These are phyloP conservation scores for Elaphurus davidianus DNA, from an alignment of 2,113 vertebrate species.

Conservation along the genomic window DNA sequence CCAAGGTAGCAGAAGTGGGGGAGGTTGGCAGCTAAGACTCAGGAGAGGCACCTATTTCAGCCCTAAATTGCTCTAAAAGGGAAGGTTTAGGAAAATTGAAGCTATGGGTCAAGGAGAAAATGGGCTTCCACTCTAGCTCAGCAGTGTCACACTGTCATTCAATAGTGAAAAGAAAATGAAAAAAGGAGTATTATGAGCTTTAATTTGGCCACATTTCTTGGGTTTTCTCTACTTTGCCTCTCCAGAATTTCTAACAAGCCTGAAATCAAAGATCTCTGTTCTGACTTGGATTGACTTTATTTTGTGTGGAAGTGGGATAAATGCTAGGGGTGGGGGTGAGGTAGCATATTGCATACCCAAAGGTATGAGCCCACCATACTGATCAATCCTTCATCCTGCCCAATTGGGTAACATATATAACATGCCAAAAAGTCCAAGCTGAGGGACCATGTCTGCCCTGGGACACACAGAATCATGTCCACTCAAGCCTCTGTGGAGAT, in stretches of 20 bases:
- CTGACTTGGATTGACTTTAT: neutral
- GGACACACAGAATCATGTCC: neutral
- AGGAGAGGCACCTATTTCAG: constrained; percentile 7
- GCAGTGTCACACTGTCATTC: neutral
- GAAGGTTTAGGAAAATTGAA: neutral
- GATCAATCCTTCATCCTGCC: neutral
- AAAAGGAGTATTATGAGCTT: neutral
- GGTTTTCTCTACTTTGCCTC: neutral
- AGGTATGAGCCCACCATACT: neutral
- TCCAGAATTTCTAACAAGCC: neutral
- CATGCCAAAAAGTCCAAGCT: neutral
- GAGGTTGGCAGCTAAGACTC: neutral
- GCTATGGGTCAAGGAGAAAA: neutral
- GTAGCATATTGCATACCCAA: neutral
- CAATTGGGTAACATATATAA: neutral
- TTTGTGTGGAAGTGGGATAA: neutral
- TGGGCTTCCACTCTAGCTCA: neutral
- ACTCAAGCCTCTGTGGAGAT: neutral
- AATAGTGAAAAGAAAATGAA: neutral
- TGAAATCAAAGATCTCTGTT: neutral
- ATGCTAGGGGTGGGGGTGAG: neutral
- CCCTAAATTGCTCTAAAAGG: constrained; percentile 12
- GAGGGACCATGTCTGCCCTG: neutral
- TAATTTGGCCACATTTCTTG: constrained; percentile 5
- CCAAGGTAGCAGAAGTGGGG: neutral